Evolutionary conservation across 92 coral and sea anemone genomes (phyloP).

Genomic region (Porites divaricata): DNA sequence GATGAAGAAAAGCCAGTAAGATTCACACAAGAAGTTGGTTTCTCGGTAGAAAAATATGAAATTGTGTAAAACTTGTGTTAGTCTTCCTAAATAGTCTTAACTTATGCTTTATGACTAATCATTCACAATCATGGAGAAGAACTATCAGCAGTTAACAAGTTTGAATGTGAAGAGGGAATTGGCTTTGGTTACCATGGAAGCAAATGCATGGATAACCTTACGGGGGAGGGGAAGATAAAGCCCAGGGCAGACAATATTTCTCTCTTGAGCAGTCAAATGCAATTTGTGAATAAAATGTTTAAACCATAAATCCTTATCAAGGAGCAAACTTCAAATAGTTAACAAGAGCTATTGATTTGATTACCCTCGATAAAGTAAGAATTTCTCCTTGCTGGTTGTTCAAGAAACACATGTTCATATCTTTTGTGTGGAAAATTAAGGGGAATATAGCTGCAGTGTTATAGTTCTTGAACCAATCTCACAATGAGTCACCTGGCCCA

Average conservation of each 20-base stretch:
- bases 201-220: not conserved
- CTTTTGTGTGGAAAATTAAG: no score
- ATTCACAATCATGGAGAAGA: not conserved
- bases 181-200: not conserved
- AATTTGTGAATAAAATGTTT: not conserved
- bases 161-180: not conserved
- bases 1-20: slow-evolving; percentile 94
- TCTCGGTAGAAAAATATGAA: slow-evolving; percentile 98
- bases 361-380: no score
- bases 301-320: no score
- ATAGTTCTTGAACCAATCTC: no score
- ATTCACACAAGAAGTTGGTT: slow-evolving; percentile 91
- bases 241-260: not conserved
- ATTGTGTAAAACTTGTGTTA: slow-evolving; percentile 64
- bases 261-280: not conserved
- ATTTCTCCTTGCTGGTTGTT: no score
- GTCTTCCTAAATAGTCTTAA: slow-evolving; percentile 1
- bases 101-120: slow-evolving; percentile 7
- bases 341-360: no score
- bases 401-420: no score
- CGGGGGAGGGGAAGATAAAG: not conserved
- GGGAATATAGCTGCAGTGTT: no score
- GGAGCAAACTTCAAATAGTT: no score
- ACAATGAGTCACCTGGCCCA: no score
- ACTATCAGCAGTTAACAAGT: not conserved